Conservation (phyloP, 2,888 invertebrate species). For the Nycteola revayana region DNA sequence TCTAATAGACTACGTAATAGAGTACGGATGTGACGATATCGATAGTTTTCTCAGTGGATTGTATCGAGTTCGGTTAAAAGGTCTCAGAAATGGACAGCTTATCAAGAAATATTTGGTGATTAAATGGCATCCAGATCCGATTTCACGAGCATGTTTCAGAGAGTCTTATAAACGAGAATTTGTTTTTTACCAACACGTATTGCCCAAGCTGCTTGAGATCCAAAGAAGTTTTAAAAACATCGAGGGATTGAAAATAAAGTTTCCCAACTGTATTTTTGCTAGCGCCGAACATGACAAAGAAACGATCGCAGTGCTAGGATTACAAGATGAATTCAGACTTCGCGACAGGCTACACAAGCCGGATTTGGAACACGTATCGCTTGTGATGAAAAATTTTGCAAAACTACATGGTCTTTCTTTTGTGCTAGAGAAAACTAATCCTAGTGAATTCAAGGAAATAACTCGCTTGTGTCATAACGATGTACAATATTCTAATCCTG, state of each 20-base stretch:
- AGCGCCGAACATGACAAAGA: slow-evolving; percentile 50
- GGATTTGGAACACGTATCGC: slow-evolving; percentile 45
- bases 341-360: slow-evolving; percentile 46
- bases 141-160: slow-evolving; percentile 45
- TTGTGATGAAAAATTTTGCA: slow-evolving; percentile 58
- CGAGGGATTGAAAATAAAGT: slow-evolving; percentile 62
- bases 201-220: slow-evolving; percentile 48
- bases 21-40: slow-evolving; percentile 49
- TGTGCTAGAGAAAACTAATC: slow-evolving; percentile 42
- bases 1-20: slow-evolving; percentile 40
- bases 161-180: slow-evolving; percentile 52
- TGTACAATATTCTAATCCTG: slow-evolving; percentile 52
- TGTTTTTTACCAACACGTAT: slow-evolving; percentile 40
- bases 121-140: slow-evolving; percentile 54
- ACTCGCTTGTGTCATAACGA: slow-evolving; percentile 43
- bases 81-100: slow-evolving; percentile 46
- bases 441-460: slow-evolving; percentile 44
- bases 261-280: slow-evolving; percentile 53
- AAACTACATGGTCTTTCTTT: slow-evolving; percentile 63
- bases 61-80: slow-evolving; percentile 47
- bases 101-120: slow-evolving; percentile 43
- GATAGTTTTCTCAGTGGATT: slow-evolving; percentile 49
- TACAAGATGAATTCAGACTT: slow-evolving; percentile 31
- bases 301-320: slow-evolving; percentile 38
- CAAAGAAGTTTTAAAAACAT: slow-evolving; percentile 49